Percentiles rank a stretch among this genome's conserved stretches.
These are phyloP conservation scores for Nilaparvata lugens DNA, from an alignment of 1,140 invertebrate genomes.

Conservation along the genomic window DNA sequence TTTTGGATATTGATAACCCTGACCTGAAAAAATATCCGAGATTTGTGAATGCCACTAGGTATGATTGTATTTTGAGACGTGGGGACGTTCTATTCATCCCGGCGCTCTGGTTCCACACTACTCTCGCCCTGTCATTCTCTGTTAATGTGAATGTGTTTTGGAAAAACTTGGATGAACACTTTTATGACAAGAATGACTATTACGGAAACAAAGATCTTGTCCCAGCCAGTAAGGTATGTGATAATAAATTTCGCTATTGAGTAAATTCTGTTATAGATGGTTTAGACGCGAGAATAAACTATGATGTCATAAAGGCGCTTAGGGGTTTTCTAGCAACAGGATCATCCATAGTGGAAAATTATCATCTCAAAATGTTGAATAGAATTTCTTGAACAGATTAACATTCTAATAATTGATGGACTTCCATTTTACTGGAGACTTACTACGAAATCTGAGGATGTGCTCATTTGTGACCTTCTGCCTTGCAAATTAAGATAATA, in stretches of 20 bases:
- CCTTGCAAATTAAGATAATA: no score
- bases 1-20: slow-evolving; percentile 46
- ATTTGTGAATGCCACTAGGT: slow-evolving; percentile 36
- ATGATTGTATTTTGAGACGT: slow-evolving; percentile 39
- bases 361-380: background rate
- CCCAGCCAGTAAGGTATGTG: slow-evolving; percentile 35
- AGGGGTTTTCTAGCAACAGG: slow-evolving; percentile 3
- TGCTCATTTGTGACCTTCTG: no score
- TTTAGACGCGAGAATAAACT: no score
- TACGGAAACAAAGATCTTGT: slow-evolving; percentile 49
- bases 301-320: background rate
- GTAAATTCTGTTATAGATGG: background rate
- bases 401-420: background rate
- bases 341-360: background rate
- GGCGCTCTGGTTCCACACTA: slow-evolving; percentile 53
- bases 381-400: background rate
- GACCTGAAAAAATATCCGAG: slow-evolving; percentile 40
- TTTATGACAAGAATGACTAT: slow-evolving; percentile 46
- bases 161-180: slow-evolving; percentile 38
- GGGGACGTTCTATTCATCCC: slow-evolving; percentile 54
- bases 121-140: slow-evolving; percentile 40
- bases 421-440: background rate
- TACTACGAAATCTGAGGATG: no score
- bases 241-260: background rate
- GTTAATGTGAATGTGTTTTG: slow-evolving; percentile 52